Evolutionary conservation across 2,797 vertebrate genomes (phyloP).

Genomic region (Siniperca scherzeri): DNA sequence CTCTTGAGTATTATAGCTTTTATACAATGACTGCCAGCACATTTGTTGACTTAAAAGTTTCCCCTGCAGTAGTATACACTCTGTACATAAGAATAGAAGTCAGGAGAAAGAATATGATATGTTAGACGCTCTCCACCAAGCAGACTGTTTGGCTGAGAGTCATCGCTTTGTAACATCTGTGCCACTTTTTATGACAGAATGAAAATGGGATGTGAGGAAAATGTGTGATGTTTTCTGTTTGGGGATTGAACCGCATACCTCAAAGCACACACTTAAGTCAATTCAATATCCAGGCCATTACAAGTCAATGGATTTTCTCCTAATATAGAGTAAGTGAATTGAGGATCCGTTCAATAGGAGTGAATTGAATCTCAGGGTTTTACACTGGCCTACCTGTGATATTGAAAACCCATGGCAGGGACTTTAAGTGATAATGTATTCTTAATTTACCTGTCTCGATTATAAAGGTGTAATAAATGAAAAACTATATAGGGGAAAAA

Average conservation of each 20-base stretch:
- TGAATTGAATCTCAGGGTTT: conserved; percentile 38
- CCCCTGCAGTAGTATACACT: conserved; percentile 20
- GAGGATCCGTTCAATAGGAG: conserved; percentile 45
- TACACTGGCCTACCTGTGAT: not conserved
- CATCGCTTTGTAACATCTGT: conserved; percentile 32
- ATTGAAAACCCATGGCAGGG: conserved; percentile 6
- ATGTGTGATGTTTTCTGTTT: not conserved
- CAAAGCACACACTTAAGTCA: conserved; percentile 19
- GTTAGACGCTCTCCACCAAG: not conserved
- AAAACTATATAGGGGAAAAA: not conserved
- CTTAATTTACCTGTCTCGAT: conserved; percentile 5
- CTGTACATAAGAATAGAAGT: conserved; percentile 8
- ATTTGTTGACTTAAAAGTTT: conserved; percentile 57
- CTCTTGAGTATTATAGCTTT: conserved; percentile 51
- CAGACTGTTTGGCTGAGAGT: conserved; percentile 27
- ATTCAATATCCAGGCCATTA: conserved; percentile 43
- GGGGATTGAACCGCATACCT: not conserved
- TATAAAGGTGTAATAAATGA: conserved; percentile 7
- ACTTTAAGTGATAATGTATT: conserved; percentile 20
- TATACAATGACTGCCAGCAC: conserved; percentile 48
- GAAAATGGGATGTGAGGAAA: conserved; percentile 23
- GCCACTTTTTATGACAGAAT: conserved; percentile 18
- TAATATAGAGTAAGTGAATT: conserved; percentile 38
- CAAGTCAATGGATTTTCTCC: conserved; percentile 29
- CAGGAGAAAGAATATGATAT: conserved; percentile 10